Percentiles rank a stretch among this genome's conserved stretches.
Evolutionary conservation across 2,797 vertebrate genomes (phyloP).

Genomic region (Lates japonicus): DNA sequence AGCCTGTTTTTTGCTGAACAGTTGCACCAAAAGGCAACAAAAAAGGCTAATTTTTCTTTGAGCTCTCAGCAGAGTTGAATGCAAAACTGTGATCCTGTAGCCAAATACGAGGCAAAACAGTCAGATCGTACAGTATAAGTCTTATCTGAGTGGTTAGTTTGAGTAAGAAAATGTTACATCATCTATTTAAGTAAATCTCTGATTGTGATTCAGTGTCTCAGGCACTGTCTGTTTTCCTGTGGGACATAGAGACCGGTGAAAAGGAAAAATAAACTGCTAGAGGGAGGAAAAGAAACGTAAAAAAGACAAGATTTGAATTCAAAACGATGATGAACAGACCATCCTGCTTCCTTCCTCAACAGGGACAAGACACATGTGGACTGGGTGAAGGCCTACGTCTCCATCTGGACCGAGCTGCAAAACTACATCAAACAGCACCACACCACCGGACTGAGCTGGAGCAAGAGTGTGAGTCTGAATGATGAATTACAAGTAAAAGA

Average conservation of each 20-base stretch:
- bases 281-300: neutral
- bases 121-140: neutral
- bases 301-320: neutral
- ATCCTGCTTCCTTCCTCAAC: neutral
- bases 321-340: neutral
- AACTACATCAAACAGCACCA: constrained; percentile 95
- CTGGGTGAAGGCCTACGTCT: constrained; percentile 94
- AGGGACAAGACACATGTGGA: constrained; percentile 95
- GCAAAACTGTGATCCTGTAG: neutral
- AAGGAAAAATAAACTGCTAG: neutral
- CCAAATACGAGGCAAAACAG: neutral
- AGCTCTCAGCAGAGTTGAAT: neutral
- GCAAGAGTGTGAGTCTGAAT: constrained; percentile 88
- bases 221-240: constrained; percentile 8
- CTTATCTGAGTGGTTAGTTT: neutral
- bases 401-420: constrained; percentile 94
- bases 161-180: constrained; percentile 9
- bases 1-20: neutral
- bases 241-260: neutral
- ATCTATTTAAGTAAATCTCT: neutral
- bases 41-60: neutral
- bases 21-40: neutral
- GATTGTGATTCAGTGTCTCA: neutral
- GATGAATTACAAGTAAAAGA: neutral
- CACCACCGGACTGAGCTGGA: constrained; percentile 95